Evolutionary conservation across 2,113 vertebrate genomes (phyloP), one percentile per base, ranked within the genome.

Genomic region (Garra rufa): DNA sequence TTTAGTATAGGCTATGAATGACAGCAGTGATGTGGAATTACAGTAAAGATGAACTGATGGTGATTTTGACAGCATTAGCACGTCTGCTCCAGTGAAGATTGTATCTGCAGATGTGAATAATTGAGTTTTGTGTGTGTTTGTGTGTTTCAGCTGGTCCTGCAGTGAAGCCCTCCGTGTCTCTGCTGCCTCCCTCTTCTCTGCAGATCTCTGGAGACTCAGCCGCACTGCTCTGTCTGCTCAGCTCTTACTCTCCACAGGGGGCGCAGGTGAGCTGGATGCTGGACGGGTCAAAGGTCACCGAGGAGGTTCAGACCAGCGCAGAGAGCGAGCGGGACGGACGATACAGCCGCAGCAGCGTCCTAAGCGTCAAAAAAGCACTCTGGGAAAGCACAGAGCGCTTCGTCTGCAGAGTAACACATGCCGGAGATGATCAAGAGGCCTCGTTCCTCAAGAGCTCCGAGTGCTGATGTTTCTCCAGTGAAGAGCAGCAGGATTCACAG

Each of bases 361-460:
- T 63, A 26, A 63, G 61, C 61, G 26, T 63, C 61, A 63, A 26
- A 26, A 63, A 63, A 63, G 61, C 84, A 50, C 46, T 41, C 73
- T 90, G 89, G 89, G 87, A 82, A 83, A 3, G 28, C 6, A 48
- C n/a, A 13, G 21, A 85, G 59, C 28, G 13, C 43, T 48, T 83
- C 81, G 71, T 70, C 83, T 91, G 90, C 81, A 84, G 2, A 57
- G 88, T 89, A 69, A 76, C 77, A 77, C 90, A 91, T 85, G 50
- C 81, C 24, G 83, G 28, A 21, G 63, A 76, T 79, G 81, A 6
- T 43, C 74, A 85, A 44, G 38, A 3, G 34, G 80, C 43, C 75
- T 38, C 46, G 50, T 17, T 90, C 71, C 15, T 4, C 61, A 88
- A 88, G 87, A 91, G 77, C 81, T 69, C 82, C 83, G 79, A 79